These are phyloP conservation scores for Acanthornis magna DNA, from an alignment of 2,797 vertebrate genomes.

Conservation along the genomic window DNA sequence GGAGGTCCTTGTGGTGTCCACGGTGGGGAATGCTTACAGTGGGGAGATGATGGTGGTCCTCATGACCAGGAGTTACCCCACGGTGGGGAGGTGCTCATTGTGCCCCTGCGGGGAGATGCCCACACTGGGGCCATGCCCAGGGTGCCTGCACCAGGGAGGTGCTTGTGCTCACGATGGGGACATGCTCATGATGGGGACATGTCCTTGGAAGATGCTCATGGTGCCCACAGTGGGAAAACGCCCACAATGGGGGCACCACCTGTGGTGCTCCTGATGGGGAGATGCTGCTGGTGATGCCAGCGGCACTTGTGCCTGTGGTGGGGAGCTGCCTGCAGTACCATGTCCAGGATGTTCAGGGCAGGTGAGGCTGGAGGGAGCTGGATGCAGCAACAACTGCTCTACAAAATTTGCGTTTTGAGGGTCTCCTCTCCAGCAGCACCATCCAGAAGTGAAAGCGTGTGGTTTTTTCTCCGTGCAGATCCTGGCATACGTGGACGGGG, in stretches of 20 bases:
- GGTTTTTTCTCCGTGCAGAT: conserved; percentile 68
- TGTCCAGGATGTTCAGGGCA: not conserved
- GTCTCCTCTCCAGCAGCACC: not conserved
- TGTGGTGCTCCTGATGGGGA: no score
- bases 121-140: not conserved
- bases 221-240: no score
- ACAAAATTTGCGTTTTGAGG: not conserved
- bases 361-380: not conserved
- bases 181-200: no score
- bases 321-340: not conserved
- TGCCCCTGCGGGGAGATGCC: not conserved
- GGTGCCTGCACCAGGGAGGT: not conserved
- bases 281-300: not conserved
- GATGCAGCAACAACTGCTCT: not conserved
- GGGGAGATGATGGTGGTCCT: not conserved
- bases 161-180: fast-evolving
- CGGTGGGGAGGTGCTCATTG: fast-evolving
- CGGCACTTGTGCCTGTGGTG: not conserved
- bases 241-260: not conserved
- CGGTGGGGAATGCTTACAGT: not conserved
- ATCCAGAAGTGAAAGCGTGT: fast-evolving
- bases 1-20: not conserved
- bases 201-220: not conserved
- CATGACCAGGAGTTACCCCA: not conserved
- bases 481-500: conserved; percentile 75